Percentiles rank a stretch among this genome's conserved stretches.
These are phyloP conservation scores for Fragum whitleyi DNA, from an alignment of 2,888 invertebrate species.

Conservation along the genomic window DNA sequence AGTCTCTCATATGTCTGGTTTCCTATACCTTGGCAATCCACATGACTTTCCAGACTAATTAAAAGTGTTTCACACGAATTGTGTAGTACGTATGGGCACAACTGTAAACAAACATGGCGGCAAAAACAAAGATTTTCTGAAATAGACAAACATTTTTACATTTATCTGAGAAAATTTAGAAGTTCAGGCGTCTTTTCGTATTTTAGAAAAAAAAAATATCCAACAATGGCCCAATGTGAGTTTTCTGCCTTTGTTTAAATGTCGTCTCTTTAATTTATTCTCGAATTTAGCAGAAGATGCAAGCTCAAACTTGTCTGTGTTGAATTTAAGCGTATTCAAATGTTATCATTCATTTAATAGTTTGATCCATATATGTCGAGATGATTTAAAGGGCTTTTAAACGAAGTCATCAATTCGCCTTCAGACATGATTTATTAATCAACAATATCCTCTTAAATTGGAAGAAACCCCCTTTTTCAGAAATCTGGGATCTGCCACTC, in stretches of 20 bases:
- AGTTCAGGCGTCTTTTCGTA: neutral
- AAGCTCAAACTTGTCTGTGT: neutral
- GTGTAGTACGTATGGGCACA: neutral
- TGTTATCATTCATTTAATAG: no score
- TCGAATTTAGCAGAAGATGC: neutral
- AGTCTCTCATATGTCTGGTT: no score
- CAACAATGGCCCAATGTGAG: constrained; percentile 20
- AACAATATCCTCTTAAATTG: no score
- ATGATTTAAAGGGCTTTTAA: no score
- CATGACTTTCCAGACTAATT: no score
- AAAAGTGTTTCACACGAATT: neutral
- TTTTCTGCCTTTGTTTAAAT: neutral
- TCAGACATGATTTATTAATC: no score
- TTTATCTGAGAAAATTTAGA: neutral
- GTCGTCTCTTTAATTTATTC: neutral
- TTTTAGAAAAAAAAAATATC: neutral
- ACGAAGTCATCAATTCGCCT: no score
- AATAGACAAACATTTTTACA: neutral
- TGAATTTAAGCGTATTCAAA: no score
- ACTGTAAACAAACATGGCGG: constrained; percentile 44
- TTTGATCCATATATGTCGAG: no score
- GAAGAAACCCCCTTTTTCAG: no score
- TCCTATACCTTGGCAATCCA: no score
- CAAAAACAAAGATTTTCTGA: constrained; percentile 25
- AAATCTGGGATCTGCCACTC: no score